A percentile compares a stretch with the other conserved stretches of the same genome.
These are phyloP conservation scores for Trachythela sp. DNA, from an alignment of 64 coral and sea anemone species.

Conservation along the genomic window DNA sequence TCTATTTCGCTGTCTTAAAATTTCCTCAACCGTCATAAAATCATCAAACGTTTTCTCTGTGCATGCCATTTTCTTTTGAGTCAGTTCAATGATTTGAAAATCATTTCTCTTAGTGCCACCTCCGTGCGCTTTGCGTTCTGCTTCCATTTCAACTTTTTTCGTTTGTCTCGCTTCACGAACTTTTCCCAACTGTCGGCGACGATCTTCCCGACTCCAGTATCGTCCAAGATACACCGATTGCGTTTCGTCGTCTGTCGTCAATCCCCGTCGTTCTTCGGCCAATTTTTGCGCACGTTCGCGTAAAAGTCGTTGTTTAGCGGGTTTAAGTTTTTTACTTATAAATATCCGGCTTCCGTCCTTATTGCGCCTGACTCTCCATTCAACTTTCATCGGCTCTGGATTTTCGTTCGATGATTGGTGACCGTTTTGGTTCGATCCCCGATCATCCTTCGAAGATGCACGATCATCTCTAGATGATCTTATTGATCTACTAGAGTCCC, in stretches of 20 bases:
- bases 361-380: background rate
- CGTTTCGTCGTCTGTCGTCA: slow-evolving; percentile 94
- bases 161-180: slow-evolving; percentile 75
- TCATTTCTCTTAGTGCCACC: background rate
- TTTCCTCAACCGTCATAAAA: slow-evolving; percentile 96
- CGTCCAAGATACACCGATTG: slow-evolving; percentile 91
- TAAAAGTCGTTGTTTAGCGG: background rate
- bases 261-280: slow-evolving; percentile 80
- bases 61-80: slow-evolving; percentile 76
- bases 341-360: slow-evolving; percentile 1
- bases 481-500: background rate
- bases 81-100: slow-evolving; percentile 75
- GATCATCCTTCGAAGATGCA: background rate
- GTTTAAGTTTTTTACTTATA: background rate
- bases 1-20: slow-evolving; percentile 77
- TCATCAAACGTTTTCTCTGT: slow-evolving; percentile 85
- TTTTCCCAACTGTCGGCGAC: slow-evolving; percentile 75
- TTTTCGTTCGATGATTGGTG: background rate
- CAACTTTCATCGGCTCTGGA: background rate
- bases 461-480: background rate
- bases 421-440: background rate
- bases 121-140: background rate
- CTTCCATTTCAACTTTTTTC: slow-evolving; percentile 28
- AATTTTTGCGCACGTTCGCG: slow-evolving; percentile 86
- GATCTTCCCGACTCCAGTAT: slow-evolving; percentile 82